These are phyloP conservation scores for Premnoplex brunnescens DNA, from an alignment of 2,797 vertebrate species.

Conservation along the genomic window DNA sequence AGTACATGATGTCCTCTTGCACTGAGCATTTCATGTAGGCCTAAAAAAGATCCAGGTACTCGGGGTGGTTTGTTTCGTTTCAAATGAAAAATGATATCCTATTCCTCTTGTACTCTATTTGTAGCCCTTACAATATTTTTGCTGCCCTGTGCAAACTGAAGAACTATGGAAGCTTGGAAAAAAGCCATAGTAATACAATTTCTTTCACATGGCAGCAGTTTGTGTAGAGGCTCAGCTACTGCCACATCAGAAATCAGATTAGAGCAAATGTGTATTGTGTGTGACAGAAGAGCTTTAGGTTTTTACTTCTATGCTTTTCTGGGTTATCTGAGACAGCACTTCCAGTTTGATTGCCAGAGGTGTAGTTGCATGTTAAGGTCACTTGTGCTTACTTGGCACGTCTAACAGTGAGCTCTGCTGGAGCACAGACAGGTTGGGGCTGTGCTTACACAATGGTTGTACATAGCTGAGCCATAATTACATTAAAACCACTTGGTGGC, in stretches of 20 bases:
- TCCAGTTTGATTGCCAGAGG: not conserved
- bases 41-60: not conserved
- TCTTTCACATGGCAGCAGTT: not conserved
- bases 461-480: not conserved
- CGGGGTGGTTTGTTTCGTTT: not conserved
- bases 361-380: not conserved
- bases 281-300: not conserved
- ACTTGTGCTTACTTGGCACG: not conserved
- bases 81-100: not conserved
- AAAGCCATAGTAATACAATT: not conserved
- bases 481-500: constrained; percentile 1
- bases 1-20: not conserved
- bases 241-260: not conserved
- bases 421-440: not conserved
- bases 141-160: not conserved
- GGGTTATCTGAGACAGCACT: not conserved
- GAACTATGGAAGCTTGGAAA: not conserved
- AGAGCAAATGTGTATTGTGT: not conserved
- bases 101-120: not conserved
- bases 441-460: not conserved
- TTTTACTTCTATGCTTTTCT: not conserved
- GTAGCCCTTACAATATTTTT: not conserved
- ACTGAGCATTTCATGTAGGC: not conserved
- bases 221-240: not conserved
- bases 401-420: not conserved